phyloP scores from a whole-genome alignment of 2,888 invertebrate genomes.

The Protophormia terraenovae region DNA sequence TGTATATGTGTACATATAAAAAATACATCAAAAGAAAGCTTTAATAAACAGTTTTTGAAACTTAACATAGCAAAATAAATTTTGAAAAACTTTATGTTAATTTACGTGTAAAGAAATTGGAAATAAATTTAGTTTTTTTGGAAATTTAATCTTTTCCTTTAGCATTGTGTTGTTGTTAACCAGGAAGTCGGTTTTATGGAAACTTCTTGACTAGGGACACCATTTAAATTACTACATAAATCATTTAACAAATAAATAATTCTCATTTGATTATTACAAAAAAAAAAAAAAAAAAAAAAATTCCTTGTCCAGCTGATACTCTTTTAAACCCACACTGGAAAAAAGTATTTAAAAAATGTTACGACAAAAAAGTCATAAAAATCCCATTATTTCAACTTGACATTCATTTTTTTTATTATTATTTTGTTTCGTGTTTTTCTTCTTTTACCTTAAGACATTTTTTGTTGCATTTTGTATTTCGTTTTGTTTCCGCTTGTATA shows the following conservation, averaged over 20 bases:
- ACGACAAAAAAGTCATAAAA: slow-evolving; percentile 68
- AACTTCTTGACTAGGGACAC: neutral
- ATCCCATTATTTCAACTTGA: slow-evolving; percentile 67
- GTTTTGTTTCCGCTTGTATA: slow-evolving; percentile 50
- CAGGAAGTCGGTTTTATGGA: too few species aligned
- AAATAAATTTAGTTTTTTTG: too few species aligned
- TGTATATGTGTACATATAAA: too few species aligned
- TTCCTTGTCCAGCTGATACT: neutral
- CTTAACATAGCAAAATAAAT: too few species aligned
- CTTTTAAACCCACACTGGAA: neutral
- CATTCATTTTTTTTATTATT: slow-evolving; percentile 69
- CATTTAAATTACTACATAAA: neutral
- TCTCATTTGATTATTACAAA: neutral
- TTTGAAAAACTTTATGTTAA: too few species aligned
- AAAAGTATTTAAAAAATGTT: neutral
- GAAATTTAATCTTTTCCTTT: too few species aligned
- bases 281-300: too few species aligned
- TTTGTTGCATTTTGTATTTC: neutral
- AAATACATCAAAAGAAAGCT: too few species aligned
- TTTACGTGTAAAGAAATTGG: too few species aligned
- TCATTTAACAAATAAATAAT: neutral
- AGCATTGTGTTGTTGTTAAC: too few species aligned
- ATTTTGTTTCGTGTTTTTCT: neutral
- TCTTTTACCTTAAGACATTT: neutral
- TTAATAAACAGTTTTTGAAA: too few species aligned